Evolutionary conservation across 2,797 vertebrate genomes (phyloP).

Genomic region (Echiichthys vipera): DNA sequence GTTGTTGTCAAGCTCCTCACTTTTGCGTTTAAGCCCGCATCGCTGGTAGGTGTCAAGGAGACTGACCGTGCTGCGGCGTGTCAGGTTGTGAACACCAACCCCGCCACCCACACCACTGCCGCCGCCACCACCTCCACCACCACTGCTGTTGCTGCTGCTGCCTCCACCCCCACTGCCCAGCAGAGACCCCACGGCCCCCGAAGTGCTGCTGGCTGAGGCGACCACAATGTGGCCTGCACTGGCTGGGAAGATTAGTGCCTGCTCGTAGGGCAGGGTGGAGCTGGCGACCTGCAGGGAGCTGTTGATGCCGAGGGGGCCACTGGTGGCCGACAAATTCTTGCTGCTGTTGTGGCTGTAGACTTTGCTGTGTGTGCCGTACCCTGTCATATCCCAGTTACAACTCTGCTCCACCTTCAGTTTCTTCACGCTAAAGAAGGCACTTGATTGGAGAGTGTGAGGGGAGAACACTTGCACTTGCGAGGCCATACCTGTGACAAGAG

Average conservation of each 20-base stretch:
- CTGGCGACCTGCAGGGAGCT: conserved; percentile 90
- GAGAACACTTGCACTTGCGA: conserved; percentile 99
- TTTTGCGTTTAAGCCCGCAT: conserved; percentile 99
- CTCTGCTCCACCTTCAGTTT: conserved; percentile 99
- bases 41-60: conserved; percentile 99
- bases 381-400: conserved; percentile 99
- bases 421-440: conserved; percentile 99
- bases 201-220: conserved; percentile 94
- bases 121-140: conserved; percentile 77
- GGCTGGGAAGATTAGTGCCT: conserved; percentile 96
- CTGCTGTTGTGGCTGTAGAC: conserved; percentile 91
- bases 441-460: conserved; percentile 98
- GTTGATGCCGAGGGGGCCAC: conserved; percentile 87
- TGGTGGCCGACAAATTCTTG: conserved; percentile 91
- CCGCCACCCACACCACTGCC: conserved; percentile 86
- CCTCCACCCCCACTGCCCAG: conserved; percentile 87
- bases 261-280: conserved; percentile 94
- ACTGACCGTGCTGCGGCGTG: conserved; percentile 98
- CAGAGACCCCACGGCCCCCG: conserved; percentile 87
- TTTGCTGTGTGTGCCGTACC: conserved; percentile 98
- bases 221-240: conserved; percentile 94
- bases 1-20: conserved; percentile 97
- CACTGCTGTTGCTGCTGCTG: conserved; percentile 86
- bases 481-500: conserved; percentile 93
- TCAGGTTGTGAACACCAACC: conserved; percentile 92